A percentile compares a stretch with the other conserved stretches of the same genome.
phyloP scores from a whole-genome alignment of 35 echinoderm and acorn worm species.

The Chiridota heheva region DNA sequence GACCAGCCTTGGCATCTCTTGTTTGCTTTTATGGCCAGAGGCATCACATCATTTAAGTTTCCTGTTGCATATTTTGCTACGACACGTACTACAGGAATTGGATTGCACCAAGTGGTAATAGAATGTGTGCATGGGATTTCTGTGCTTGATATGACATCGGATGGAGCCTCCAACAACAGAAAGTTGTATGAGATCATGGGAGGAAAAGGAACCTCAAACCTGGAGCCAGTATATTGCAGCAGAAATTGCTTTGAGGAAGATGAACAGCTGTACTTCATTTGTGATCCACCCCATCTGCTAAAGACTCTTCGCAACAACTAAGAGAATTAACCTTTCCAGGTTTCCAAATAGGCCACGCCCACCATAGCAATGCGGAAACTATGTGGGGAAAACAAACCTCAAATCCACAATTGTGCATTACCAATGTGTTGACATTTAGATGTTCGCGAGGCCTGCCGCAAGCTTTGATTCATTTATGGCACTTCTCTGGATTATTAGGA shows the following conservation, averaged over 20 bases:
- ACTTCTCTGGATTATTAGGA: no score
- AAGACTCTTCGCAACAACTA: constrained; percentile 67
- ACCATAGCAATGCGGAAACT: no score
- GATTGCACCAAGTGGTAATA: neutral
- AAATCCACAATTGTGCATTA: no score
- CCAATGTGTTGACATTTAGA: no score
- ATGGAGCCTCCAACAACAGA: constrained; percentile 15
- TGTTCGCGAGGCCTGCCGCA: no score
- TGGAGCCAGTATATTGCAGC: neutral
- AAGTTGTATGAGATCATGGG: neutral
- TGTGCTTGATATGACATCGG: neutral
- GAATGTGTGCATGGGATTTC: neutral
- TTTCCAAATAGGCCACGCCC: no score
- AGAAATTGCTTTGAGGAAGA: neutral
- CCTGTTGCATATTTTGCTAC: neutral
- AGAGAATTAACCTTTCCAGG: no score
- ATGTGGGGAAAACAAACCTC: no score
- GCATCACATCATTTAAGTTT: neutral
- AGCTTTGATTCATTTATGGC: no score
- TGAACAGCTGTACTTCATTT: neutral
- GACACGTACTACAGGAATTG: neutral
- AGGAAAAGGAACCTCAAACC: neutral
- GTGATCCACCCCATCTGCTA: neutral
- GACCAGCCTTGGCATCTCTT: no score
- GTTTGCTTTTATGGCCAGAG: neutral